Evolutionary conservation across 37 sponge, comb jelly and placozoan species (phyloP).

Genomic region (Haliclona indistincta): DNA sequence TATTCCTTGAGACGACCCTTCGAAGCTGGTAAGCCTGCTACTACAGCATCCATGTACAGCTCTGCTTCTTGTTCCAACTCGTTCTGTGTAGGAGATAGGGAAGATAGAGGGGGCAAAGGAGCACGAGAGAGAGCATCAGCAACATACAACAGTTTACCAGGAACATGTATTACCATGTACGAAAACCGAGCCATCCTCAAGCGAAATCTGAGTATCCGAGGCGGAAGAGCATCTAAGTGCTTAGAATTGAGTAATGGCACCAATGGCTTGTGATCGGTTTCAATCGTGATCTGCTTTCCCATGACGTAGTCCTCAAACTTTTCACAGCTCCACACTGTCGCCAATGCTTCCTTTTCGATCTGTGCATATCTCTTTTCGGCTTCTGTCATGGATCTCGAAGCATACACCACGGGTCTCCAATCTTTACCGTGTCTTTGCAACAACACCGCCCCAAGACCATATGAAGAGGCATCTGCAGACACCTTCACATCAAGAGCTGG

Average conservation of each 20-base stretch:
- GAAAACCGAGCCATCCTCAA: constrained; percentile 22
- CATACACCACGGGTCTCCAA: constrained; percentile 46
- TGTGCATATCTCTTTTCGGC: constrained; percentile 43
- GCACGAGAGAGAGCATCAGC: constrained; percentile 11
- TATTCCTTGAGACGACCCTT: too few species aligned
- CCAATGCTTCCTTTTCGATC: constrained; percentile 59
- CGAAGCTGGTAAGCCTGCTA: too few species aligned
- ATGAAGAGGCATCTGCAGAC: constrained; percentile 30
- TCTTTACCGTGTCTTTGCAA: constrained; percentile 13
- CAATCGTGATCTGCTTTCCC: constrained; percentile 16
- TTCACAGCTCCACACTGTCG: constrained; percentile 43
- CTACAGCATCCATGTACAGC: too few species aligned
- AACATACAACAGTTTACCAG: constrained; percentile 18
- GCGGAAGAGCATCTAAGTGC: constrained; percentile 26
- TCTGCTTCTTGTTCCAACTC: too few species aligned
- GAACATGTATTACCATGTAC: constrained; percentile 12
- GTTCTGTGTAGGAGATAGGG: too few species aligned
- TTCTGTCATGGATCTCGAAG: constrained; percentile 42
- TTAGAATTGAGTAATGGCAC: constrained; percentile 25
- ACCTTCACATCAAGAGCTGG: constrained; percentile 8
- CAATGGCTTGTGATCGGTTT: constrained; percentile 52
- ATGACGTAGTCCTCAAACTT: constrained; percentile 44
- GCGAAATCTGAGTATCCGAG: constrained; percentile 30
- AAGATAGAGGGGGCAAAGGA: too few species aligned
- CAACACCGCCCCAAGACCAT: constrained; percentile 33